Evolutionary conservation across 2,113 vertebrate species (phyloP).

Genomic region (Butastur rufipennis): DNA sequence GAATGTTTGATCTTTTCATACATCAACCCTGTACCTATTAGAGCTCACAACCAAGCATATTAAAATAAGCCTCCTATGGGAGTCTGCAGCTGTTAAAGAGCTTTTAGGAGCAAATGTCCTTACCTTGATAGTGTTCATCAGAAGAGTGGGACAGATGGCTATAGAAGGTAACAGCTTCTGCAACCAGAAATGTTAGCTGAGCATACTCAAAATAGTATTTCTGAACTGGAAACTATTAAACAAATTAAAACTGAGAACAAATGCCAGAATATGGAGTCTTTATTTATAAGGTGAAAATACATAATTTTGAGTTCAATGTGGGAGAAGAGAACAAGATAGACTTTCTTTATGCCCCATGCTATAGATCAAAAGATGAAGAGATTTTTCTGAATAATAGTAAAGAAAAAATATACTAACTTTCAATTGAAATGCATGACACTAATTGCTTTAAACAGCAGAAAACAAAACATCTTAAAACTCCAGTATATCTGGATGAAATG

Average conservation of each 20-base stretch:
- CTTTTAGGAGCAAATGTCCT: neutral
- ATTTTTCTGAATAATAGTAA: neutral
- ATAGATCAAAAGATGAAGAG: neutral
- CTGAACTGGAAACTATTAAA: neutral
- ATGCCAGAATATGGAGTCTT: neutral
- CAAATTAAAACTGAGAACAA: neutral
- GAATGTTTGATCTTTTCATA: neutral
- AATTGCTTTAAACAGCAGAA: neutral
- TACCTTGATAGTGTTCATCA: neutral
- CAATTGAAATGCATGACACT: neutral
- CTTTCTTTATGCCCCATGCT: neutral
- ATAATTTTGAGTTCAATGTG: neutral
- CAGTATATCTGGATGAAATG: neutral
- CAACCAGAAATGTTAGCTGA: neutral
- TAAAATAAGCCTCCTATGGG: neutral
- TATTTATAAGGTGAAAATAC: neutral
- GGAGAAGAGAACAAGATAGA: neutral
- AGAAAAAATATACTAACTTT: neutral
- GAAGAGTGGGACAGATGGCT: neutral
- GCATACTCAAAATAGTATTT: neutral
- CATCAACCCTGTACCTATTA: neutral
- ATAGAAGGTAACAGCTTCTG: neutral
- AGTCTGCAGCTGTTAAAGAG: neutral
- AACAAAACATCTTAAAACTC: neutral
- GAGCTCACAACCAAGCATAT: neutral